Percentiles rank a stretch among this genome's conserved stretches.
Evolutionary conservation across 2,888 invertebrate genomes (phyloP).

Genomic region (Candidula unifasciata): DNA sequence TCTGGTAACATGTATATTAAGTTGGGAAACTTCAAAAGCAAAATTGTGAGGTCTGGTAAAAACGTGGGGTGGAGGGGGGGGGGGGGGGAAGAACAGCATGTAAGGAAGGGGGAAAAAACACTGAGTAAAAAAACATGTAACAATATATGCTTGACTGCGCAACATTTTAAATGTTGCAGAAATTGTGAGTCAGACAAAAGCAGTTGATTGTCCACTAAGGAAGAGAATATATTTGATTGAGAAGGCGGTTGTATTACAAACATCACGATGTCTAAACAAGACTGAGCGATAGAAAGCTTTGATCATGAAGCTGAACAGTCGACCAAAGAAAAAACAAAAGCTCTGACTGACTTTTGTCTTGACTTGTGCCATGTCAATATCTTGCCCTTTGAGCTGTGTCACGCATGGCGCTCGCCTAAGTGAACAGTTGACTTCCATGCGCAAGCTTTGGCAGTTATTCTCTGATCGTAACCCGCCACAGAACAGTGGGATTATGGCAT

Average conservation of each 20-base stretch:
- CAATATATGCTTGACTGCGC: too few relatives aligned
- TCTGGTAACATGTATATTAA: too few relatives aligned
- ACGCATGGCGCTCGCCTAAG: background rate
- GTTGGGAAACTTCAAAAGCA: too few relatives aligned
- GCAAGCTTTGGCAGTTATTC: slow-evolving; percentile 1
- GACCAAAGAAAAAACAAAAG: background rate
- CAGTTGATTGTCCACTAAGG: background rate
- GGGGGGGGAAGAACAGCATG: too few relatives aligned
- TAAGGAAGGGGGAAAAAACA: too few relatives aligned
- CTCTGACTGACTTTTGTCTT: background rate
- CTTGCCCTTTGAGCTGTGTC: background rate
- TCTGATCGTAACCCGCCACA: background rate
- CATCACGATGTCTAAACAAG: slow-evolving; percentile 16
- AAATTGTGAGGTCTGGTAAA: too few relatives aligned
- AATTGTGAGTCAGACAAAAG: background rate
- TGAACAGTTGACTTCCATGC: slow-evolving; percentile 2
- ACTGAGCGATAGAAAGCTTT: background rate
- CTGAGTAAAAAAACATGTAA: too few relatives aligned
- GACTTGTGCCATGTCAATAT: background rate
- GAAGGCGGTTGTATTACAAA: background rate
- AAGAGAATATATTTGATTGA: background rate
- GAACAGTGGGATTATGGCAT: background rate
- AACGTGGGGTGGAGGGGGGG: too few relatives aligned
- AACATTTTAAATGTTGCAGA: too few relatives aligned
- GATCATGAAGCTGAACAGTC: background rate